Percentiles rank a stretch among this genome's conserved stretches.
Evolutionary conservation across 2,888 invertebrate genomes (phyloP).

Genomic region (Escarpia spicata): DNA sequence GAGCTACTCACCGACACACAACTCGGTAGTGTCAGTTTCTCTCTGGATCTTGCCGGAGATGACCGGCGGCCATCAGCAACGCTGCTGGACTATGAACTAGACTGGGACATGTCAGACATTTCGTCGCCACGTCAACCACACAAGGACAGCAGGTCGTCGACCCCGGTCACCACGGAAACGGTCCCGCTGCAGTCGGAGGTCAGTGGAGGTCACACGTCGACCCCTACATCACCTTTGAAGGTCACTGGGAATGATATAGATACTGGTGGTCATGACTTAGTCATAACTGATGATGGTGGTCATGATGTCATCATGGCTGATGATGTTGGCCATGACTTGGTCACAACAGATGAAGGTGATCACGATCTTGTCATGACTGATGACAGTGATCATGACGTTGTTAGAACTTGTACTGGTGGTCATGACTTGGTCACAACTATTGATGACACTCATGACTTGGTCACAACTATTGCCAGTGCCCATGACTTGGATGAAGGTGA

Average conservation of each 20-base stretch:
- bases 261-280: background rate
- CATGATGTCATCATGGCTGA: background rate
- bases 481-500: background rate
- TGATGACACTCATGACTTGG: background rate
- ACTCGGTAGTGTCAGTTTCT: conserved; percentile 1
- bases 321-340: background rate
- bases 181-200: background rate
- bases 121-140: background rate
- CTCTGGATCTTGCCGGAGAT: background rate
- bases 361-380: background rate
- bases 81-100: background rate
- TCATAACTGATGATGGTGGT: background rate
- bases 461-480: background rate
- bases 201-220: background rate
- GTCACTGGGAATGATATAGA: background rate
- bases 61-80: background rate
- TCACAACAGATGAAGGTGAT: background rate
- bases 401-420: background rate
- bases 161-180: background rate
- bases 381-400: background rate
- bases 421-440: background rate
- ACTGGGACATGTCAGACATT: background rate
- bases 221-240: background rate
- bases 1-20: conserved; percentile 35
- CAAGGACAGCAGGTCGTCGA: background rate